Evolutionary conservation across 2,888 invertebrate genomes (phyloP), one percentile per base, ranked within the genome.

Genomic region (Lamellibrachia satsuma): DNA sequence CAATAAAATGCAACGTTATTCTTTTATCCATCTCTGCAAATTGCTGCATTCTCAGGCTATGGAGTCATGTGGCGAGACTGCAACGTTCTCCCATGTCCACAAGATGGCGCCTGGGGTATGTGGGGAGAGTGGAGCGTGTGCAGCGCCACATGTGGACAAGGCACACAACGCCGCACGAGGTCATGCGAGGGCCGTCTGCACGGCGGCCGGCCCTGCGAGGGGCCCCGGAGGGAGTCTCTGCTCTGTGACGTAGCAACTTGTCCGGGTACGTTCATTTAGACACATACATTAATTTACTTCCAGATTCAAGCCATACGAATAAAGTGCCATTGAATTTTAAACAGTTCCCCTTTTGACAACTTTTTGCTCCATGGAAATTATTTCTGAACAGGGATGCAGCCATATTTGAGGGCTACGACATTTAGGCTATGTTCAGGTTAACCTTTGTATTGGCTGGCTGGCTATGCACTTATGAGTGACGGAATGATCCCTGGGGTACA

Each of bases 11-110:
- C 39, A 1, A 39, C 39, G 39, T 39, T 39, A 39, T 39, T 39
- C 39, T n/a, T 22, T 22, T n/a, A 75, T n/a, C n/a, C 75, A 22
- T 75, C 22, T 22, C 9, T 60, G 15, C 60, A 60, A 11, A 22
- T 75, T 75, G 75, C 75, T 75, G 22, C 75, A 4, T 15, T 1
- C 1, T n/a, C 22, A 75, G 75, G 75, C 75, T 75, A 75, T 22
- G 75, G 75, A 15, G 75, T 75, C 75, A 75, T 22, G 75, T 75
- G 75, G 75, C 75, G 75, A 75, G 75, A 75, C 75, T 75, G 75
- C 75, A 75, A 75, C 75, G 75, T 75, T 11, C 75, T 22, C 6
- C 75, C 75, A 22, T 75, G 75, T 75, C 75, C 75, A n/a, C 75
- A 75, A 75, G 75, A 75, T 75, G 75, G 75, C 75, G 75, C 75